phyloP scores from a whole-genome alignment of 2,888 invertebrate species.

The Zootermopsis nevadensis region DNA sequence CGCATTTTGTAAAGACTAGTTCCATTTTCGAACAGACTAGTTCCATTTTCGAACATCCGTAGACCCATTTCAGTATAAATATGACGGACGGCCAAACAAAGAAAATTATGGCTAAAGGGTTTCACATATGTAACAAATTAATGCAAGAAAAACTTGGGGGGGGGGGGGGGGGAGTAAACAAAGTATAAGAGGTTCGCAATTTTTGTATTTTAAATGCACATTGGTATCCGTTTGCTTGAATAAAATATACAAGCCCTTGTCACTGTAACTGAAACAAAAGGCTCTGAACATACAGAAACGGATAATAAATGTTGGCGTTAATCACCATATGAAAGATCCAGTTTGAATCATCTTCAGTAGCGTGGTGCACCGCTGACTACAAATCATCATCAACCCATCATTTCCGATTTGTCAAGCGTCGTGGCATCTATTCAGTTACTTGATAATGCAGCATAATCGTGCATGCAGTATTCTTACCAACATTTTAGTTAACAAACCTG shows the following conservation, averaged over 20 bases:
- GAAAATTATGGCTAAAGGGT: conserved; percentile 18
- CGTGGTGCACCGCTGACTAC: background rate
- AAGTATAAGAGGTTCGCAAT: background rate
- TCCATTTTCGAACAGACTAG: background rate
- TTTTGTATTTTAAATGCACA: conserved; percentile 2
- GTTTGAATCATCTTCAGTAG: background rate
- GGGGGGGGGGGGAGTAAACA: conserved; percentile 29
- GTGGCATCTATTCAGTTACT: background rate
- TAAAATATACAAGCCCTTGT: conserved; percentile 11
- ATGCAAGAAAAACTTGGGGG: background rate
- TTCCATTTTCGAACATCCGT: background rate
- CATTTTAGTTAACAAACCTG: background rate
- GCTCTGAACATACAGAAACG: background rate
- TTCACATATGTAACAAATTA: conserved; percentile 26
- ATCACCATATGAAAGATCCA: background rate
- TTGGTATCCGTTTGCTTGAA: conserved; percentile 5
- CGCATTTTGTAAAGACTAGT: background rate
- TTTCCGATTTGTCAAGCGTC: background rate
- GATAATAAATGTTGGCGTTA: background rate
- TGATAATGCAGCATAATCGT: background rate
- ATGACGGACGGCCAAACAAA: conserved; percentile 31
- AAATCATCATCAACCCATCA: background rate
- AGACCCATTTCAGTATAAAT: conserved; percentile 35
- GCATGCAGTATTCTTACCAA: background rate
- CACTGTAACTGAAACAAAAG: background rate